phyloP scores from a whole-genome alignment of 2,888 invertebrate species.

The Polydrusus tereticollis region DNA sequence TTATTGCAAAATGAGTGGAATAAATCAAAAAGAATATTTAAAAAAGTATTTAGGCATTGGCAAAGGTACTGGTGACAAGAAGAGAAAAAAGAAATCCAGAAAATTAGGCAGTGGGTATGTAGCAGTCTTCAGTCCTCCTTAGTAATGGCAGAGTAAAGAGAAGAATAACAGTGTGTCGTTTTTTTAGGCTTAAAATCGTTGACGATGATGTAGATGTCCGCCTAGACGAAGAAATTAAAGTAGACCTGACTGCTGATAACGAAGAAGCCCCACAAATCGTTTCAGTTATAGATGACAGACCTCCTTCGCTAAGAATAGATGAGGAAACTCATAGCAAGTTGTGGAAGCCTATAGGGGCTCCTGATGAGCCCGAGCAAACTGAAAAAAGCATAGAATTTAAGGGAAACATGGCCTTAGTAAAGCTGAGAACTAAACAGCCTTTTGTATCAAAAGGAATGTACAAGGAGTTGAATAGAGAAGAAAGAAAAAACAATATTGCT shows the following conservation, averaged over 20 bases:
- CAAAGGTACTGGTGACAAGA: constrained; percentile 74
- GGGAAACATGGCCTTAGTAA: constrained; percentile 47
- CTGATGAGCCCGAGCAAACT: constrained; percentile 19
- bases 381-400: constrained; percentile 33
- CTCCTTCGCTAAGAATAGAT: constrained; percentile 71
- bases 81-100: constrained; percentile 75
- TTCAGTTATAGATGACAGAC: constrained; percentile 87
- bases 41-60: constrained; percentile 80
- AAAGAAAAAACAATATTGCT: not conserved
- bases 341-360: constrained; percentile 62
- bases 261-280: constrained; percentile 94
- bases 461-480: not conserved
- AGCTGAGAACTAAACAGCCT: not conserved
- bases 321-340: constrained; percentile 61
- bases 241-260: constrained; percentile 79
- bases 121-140: not conserved
- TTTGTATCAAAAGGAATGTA: constrained; percentile 21
- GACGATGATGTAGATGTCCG: constrained; percentile 83
- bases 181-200: constrained; percentile 83
- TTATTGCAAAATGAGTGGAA: constrained; percentile 59
- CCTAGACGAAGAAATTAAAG: constrained; percentile 73
- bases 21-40: constrained; percentile 83
- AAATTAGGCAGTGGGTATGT: constrained; percentile 14
- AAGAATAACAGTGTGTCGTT: too few relatives aligned
- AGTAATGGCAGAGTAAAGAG: too few relatives aligned